A percentile compares a stretch with the other conserved stretches of the same genome.
These are phyloP conservation scores for Aldabrachelys gigantea DNA, from an alignment of 2,113 vertebrate genomes.

Conservation along the genomic window DNA sequence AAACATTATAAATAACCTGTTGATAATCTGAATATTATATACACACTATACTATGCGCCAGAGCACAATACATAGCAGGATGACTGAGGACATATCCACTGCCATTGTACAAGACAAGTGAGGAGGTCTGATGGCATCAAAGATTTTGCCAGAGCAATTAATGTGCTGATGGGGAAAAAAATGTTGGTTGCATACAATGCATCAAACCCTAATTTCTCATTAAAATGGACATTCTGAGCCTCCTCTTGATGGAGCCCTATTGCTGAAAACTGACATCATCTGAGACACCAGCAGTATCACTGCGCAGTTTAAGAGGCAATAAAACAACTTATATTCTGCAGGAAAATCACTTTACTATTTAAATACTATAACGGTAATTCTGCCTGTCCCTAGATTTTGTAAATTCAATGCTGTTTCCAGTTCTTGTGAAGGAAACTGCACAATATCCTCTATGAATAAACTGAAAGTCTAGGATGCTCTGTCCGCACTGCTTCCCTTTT, in stretches of 20 bases:
- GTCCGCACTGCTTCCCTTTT: neutral
- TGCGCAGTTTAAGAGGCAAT: neutral
- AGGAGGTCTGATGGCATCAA: neutral
- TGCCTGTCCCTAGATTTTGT: neutral
- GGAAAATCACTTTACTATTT: neutral
- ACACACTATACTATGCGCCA: neutral
- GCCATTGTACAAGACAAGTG: neutral
- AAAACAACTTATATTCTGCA: neutral
- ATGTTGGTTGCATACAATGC: too few species aligned
- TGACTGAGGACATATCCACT: neutral
- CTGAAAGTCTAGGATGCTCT: neutral
- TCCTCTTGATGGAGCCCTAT: neutral
- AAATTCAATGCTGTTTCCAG: neutral
- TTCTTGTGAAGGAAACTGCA: neutral
- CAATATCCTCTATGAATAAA: neutral
- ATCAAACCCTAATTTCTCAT: neutral
- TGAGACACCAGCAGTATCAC: neutral
- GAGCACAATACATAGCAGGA: neutral
- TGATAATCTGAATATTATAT: neutral
- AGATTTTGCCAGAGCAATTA: neutral
- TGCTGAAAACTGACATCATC: neutral
- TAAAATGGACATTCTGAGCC: neutral
- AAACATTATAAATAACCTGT: neutral
- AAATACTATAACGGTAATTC: neutral
- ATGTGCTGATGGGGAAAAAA: neutral